Evolutionary conservation across 2,888 invertebrate species (phyloP).

Genomic region (Plebejus anna): DNA sequence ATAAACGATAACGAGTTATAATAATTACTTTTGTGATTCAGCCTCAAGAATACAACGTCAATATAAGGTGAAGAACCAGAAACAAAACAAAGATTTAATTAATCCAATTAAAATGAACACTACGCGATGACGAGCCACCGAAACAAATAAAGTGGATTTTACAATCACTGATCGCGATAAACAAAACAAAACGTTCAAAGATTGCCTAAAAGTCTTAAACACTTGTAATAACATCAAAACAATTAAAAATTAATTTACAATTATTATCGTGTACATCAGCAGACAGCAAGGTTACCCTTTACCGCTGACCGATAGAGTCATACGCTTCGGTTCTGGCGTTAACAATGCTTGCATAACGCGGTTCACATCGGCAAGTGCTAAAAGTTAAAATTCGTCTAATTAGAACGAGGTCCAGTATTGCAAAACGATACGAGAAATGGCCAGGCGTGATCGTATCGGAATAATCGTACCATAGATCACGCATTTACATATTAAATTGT

Average conservation of each 20-base stretch:
- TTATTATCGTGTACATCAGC: neutral
- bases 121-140: neutral
- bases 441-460: conserved; percentile 35
- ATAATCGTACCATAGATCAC: conserved; percentile 22
- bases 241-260: conserved; percentile 20
- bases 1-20: neutral
- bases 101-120: neutral
- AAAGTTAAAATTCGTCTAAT: conserved; percentile 50
- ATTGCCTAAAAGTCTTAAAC: neutral
- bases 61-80: neutral
- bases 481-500: conserved; percentile 11
- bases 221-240: conserved; percentile 17
- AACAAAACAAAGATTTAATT: neutral
- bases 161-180: neutral
- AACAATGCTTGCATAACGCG: conserved; percentile 55
- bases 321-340: conserved; percentile 34
- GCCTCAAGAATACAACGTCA: neutral
- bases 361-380: conserved; percentile 55
- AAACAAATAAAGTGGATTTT: neutral
- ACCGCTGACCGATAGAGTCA: neutral
- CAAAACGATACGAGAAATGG: conserved; percentile 62
- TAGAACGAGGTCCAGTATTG: conserved; percentile 67
- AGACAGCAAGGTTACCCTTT: neutral
- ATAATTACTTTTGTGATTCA: neutral
- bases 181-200: neutral